Conservation (phyloP, 1,140 invertebrate species). For the Wiebesia pumilae region DNA sequence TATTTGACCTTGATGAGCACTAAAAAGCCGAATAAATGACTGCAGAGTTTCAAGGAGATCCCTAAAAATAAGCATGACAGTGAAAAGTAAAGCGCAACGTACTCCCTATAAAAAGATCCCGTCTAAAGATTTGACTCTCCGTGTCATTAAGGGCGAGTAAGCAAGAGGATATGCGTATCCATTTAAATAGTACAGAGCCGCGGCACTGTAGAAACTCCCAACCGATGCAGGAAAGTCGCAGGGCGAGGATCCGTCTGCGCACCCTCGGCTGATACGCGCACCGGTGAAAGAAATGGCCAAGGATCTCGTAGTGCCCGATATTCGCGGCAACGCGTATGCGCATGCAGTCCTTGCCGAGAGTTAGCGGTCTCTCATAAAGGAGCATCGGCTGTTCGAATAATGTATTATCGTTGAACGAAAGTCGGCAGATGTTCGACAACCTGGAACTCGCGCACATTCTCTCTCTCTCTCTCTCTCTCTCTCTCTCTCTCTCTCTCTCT, state of each 20-base stretch:
- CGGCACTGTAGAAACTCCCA: background rate
- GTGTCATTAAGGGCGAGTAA: background rate
- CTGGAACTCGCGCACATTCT: constrained; percentile 59
- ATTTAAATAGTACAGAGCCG: constrained; percentile 55
- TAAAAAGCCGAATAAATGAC: background rate
- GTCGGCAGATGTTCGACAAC: constrained; percentile 71
- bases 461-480: constrained; percentile 55
- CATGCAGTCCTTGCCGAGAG: constrained; percentile 56
- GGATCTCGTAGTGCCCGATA: background rate
- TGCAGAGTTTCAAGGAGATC: background rate
- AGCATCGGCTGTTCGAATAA: constrained; percentile 75
- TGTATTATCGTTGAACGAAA: constrained; percentile 69
- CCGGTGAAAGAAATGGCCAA: background rate
- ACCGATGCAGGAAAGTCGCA: background rate
- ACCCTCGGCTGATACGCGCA: background rate
- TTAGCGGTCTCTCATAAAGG: constrained; percentile 62
- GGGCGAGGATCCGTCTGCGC: background rate
- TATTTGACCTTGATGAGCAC: background rate
- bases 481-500: background rate
- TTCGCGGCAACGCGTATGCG: constrained; percentile 43
- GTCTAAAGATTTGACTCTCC: background rate
- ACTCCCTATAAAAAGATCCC: background rate
- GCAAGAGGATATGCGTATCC: background rate
- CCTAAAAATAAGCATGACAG: background rate
- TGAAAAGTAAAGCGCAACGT: background rate